Conservation (phyloP, 2,888 invertebrate genomes). For the Folsomia manolachei region DNA sequence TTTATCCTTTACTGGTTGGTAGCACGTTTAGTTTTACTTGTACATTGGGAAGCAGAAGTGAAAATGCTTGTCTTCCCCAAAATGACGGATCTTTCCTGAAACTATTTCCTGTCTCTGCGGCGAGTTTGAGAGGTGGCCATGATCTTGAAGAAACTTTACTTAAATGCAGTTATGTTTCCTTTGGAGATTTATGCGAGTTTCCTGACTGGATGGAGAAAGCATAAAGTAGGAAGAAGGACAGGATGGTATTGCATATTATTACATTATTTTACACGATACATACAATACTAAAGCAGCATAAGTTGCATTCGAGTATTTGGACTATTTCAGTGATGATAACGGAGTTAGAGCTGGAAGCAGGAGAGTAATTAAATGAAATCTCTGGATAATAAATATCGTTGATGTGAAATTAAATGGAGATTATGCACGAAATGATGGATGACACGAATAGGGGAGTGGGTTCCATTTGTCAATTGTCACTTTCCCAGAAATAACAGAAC, state of each 20-base stretch:
- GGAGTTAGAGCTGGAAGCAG: no score
- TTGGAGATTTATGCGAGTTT: neutral
- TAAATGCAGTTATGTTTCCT: neutral
- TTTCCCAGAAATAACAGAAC: no score
- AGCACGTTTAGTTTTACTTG: no score
- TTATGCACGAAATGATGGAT: neutral
- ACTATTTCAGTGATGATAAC: no score
- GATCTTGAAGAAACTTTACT: neutral
- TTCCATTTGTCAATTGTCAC: conserved; percentile 8
- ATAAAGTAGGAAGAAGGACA: no score
- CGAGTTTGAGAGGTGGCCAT: neutral
- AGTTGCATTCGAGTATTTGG: no score
- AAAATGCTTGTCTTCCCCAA: neutral
- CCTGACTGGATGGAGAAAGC: neutral
- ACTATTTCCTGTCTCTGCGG: neutral
- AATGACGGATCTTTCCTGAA: neutral
- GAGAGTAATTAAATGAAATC: neutral
- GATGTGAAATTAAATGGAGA: conserved; percentile 10
- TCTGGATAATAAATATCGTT: conserved; percentile 1
- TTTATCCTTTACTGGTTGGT: no score
- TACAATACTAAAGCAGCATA: no score
- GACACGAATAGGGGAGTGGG: neutral
- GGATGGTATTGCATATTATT: no score
- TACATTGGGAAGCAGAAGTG: neutral
- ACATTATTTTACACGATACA: no score